phyloP scores from a whole-genome alignment of 2,888 invertebrate genomes.

The Epistrophe eligans region DNA sequence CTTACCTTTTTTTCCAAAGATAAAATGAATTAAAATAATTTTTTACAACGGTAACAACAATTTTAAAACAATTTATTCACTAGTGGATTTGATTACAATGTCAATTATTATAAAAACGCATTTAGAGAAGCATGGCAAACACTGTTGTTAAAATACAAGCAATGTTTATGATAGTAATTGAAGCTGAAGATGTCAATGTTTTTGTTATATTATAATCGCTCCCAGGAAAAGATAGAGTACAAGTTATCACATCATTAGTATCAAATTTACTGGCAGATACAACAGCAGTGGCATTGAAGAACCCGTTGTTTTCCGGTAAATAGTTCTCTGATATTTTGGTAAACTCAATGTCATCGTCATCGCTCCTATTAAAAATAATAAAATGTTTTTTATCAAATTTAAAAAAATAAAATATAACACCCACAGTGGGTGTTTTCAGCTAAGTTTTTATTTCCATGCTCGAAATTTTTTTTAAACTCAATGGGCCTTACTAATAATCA shows the following conservation, averaged over 20 bases:
- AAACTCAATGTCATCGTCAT: constrained; percentile 38
- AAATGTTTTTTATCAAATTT: too few species aligned
- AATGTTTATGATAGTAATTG: not conserved
- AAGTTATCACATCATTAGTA: constrained; percentile 49
- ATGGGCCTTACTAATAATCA: too few species aligned
- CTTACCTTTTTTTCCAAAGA: not conserved
- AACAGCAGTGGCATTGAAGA: constrained; percentile 49
- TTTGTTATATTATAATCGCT: constrained; percentile 53
- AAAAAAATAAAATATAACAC: too few species aligned
- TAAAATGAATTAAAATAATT: not conserved
- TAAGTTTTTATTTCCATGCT: too few species aligned
- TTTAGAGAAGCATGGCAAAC: constrained; percentile 25
- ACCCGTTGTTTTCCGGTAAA: constrained; percentile 33
- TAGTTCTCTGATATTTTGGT: constrained; percentile 39
- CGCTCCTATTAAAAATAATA: constrained; percentile 38
- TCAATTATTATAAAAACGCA: not conserved
- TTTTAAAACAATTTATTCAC: constrained; percentile 38
- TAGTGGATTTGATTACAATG: constrained; percentile 41
- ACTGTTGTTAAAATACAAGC: constrained; percentile 22
- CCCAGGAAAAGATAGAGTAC: constrained; percentile 48
- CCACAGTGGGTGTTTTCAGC: too few species aligned
- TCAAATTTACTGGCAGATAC: constrained; percentile 46
- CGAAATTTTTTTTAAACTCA: too few species aligned
- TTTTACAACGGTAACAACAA: constrained; percentile 7
- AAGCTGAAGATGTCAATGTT: constrained; percentile 48